These are phyloP conservation scores for Bradypodion pumilum DNA, from an alignment of 2,797 vertebrate species.

Conservation along the genomic window DNA sequence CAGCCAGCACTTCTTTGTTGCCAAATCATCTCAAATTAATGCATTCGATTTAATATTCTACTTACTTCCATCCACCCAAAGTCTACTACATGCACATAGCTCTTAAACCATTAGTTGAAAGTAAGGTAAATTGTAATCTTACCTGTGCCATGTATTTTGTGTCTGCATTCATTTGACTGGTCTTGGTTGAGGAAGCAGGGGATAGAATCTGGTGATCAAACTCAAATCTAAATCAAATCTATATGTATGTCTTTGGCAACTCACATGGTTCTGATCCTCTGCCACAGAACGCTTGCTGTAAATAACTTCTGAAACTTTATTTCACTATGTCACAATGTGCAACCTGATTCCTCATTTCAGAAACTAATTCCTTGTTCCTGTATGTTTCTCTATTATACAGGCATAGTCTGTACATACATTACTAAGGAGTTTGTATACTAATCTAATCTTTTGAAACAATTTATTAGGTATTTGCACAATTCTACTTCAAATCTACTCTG, in stretches of 20 bases:
- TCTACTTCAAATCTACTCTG: no score
- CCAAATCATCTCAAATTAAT: background rate
- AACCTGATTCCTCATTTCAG: background rate
- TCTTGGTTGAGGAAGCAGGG: background rate
- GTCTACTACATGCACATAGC: background rate
- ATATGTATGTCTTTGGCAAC: background rate
- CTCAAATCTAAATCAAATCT: background rate
- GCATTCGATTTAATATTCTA: background rate
- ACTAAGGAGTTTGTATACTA: background rate
- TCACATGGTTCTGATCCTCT: no score
- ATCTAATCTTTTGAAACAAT: background rate
- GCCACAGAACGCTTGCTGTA: no score
- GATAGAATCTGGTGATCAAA: background rate
- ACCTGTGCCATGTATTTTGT: no score
- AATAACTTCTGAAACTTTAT: background rate
- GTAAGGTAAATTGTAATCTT: slow-evolving; percentile 1
- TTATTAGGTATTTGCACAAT: background rate
- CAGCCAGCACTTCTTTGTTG: background rate
- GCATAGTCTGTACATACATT: background rate
- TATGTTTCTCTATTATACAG: background rate
- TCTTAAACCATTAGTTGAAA: background rate
- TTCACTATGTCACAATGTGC: background rate
- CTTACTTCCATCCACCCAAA: background rate
- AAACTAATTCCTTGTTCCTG: background rate
- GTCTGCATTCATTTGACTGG: background rate